phyloP scores from a whole-genome alignment of 2,888 invertebrate species.

The Pterostichus niger region DNA sequence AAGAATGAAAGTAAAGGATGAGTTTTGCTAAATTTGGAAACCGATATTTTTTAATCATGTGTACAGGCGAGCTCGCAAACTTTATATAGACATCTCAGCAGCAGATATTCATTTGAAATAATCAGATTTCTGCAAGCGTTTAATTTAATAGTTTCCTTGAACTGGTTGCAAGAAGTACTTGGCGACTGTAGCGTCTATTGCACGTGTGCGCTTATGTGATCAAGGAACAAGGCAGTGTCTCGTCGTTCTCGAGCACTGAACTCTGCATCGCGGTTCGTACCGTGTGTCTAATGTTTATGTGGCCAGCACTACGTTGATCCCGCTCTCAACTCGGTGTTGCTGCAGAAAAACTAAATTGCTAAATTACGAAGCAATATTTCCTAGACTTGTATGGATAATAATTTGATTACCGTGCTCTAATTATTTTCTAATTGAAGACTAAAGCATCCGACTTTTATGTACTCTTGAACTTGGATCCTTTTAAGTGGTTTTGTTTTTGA shows the following conservation, averaged over 20 bases:
- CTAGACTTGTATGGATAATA: constrained; percentile 70
- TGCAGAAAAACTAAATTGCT: constrained; percentile 73
- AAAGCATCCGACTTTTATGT: constrained; percentile 67
- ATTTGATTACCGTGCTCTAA: constrained; percentile 73
- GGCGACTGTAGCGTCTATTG: constrained; percentile 16
- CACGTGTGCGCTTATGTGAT: constrained; percentile 29
- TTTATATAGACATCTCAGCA: constrained; percentile 3
- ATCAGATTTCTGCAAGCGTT: constrained; percentile 41
- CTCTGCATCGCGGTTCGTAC: background rate
- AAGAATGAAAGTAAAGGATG: no score
- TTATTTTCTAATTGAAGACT: constrained; percentile 73
- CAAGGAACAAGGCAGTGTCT: constrained; percentile 1
- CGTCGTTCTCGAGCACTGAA: constrained; percentile 21
- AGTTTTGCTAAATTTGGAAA: no score
- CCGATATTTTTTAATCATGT: background rate
- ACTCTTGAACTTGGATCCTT: constrained; percentile 38
- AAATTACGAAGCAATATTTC: constrained; percentile 74
- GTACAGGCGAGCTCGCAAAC: background rate
- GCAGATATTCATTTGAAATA: no score
- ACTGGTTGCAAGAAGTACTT: background rate
- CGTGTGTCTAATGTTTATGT: no score
- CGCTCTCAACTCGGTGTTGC: constrained; percentile 21
- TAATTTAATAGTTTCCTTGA: constrained; percentile 42
- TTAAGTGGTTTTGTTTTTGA: constrained; percentile 19
- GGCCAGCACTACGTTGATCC: background rate